phyloP scores from a whole-genome alignment of 2,888 invertebrate genomes.

The Zhengitettix transpicula region DNA sequence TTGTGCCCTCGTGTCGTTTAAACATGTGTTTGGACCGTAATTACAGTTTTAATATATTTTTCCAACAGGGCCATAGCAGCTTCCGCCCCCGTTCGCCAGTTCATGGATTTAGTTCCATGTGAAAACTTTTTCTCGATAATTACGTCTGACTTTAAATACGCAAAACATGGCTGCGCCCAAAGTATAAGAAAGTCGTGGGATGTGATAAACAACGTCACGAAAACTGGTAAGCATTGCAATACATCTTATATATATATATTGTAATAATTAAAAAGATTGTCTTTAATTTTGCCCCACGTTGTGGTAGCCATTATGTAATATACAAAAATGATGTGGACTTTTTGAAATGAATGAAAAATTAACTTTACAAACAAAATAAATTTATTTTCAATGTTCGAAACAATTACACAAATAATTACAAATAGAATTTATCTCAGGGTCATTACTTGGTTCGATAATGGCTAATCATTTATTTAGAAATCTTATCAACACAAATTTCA shows the following conservation, averaged over 20 bases:
- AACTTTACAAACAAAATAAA: no score
- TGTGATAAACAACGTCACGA: constrained; percentile 35
- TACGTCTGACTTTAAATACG: constrained; percentile 52
- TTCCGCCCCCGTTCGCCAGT: constrained; percentile 84
- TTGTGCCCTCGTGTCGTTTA: no score
- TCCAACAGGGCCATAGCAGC: constrained; percentile 65
- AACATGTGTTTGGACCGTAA: background rate
- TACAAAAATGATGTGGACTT: no score
- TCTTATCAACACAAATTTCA: no score
- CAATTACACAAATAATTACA: no score
- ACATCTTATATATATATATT: background rate
- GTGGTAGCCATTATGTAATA: no score
- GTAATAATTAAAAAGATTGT: background rate
- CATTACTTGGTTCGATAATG: no score
- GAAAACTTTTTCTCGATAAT: constrained; percentile 59
- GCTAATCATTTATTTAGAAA: no score
- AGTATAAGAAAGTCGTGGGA: constrained; percentile 67
- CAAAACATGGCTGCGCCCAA: constrained; percentile 41
- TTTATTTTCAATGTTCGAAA: no score
- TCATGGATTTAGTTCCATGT: constrained; percentile 62
- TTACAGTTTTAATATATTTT: constrained; percentile 5
- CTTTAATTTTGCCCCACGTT: no score
- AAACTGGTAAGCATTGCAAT: constrained; percentile 30
- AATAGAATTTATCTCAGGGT: no score
- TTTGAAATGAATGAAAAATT: no score